Percentiles rank a stretch among this genome's conserved stretches.
phyloP scores from a whole-genome alignment of 2,888 invertebrate genomes.

The Apodemia hepburni region DNA sequence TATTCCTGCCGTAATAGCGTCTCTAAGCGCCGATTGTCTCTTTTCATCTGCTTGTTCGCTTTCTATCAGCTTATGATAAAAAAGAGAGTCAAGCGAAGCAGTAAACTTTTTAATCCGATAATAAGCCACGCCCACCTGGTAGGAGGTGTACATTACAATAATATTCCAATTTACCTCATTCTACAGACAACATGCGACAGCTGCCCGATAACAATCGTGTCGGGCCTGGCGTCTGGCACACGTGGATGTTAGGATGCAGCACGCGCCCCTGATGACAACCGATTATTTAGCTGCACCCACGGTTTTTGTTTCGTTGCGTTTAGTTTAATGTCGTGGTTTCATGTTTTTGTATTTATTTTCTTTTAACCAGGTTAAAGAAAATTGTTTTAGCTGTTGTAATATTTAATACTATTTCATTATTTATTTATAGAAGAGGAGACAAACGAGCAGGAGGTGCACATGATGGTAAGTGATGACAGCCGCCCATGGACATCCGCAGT shows the following conservation, averaged over 20 bases:
- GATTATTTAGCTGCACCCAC: slow-evolving; percentile 25
- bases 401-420: no score
- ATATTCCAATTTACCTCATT: slow-evolving; percentile 29
- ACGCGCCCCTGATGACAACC: slow-evolving; percentile 33
- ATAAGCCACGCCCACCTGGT: slow-evolving; percentile 2
- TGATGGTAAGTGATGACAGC: no score
- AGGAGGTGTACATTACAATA: slow-evolving; percentile 3
- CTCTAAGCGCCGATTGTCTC: no score
- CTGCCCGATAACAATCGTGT: slow-evolving; percentile 54
- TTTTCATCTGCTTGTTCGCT: no score
- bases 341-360: neutral
- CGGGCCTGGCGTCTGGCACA: slow-evolving; percentile 37
- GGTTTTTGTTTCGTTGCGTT: slow-evolving; percentile 26
- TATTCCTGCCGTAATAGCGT: no score
- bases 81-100: no score
- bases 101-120: neutral
- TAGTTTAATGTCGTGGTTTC: neutral
- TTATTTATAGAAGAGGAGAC: no score
- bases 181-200: slow-evolving; percentile 49
- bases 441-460: no score
- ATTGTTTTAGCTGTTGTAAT: no score
- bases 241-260: slow-evolving; percentile 37
- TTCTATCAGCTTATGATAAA: no score
- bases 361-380: no score
- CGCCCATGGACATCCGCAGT: no score